Evolutionary conservation across 1,140 invertebrate genomes (phyloP), one percentile per base, ranked within the genome.

Genomic region (Cyclina sinensis): DNA sequence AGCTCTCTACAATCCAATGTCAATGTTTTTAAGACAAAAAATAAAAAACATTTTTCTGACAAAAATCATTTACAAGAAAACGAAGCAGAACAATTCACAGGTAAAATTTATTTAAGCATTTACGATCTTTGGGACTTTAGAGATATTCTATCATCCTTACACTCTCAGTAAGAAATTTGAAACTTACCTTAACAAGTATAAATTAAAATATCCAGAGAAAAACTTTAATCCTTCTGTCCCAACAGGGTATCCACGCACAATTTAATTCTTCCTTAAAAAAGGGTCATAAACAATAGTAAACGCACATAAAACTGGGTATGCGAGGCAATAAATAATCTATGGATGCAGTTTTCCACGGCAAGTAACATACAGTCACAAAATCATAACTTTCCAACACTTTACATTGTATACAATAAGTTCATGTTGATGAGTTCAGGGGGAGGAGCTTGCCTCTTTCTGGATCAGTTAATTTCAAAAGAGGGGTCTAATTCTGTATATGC

Each of bases 261-360:
- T 81, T 81, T 46, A 86, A 74, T 86, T 86, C 30, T 76, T 30
- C 7, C 37, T 82, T n/a, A 82, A 65, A 74, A 57, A 70, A 68
- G 48, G 43, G 59, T 80, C 85, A 87, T 87, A 87, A 87, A 87
- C 85, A 87, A 87, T 78, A 46, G 68, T 76, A 51, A 54, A 76
- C n/a, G 73, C 83, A 86, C 83, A 86, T 86, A 86, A 86, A 86
- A 74, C 79, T 62, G 21, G 39, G 46, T 86, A 76, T 43, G 39
- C 39, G 21, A 54, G 83, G 83, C 30, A 74, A 86, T 86, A 86
- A 86, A 86, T 86, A 86, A 86, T 51, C 7, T 24, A 0, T 76
- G 51, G 70, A 86, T 86, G 65, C 48, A 76, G 59, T 24, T 51
- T 76, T 79, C 39, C n/a, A 27, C 62, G 35, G 35, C 85, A 68